Conservation (phyloP, 2,113 vertebrate species). For the Polypterus senegalus region DNA sequence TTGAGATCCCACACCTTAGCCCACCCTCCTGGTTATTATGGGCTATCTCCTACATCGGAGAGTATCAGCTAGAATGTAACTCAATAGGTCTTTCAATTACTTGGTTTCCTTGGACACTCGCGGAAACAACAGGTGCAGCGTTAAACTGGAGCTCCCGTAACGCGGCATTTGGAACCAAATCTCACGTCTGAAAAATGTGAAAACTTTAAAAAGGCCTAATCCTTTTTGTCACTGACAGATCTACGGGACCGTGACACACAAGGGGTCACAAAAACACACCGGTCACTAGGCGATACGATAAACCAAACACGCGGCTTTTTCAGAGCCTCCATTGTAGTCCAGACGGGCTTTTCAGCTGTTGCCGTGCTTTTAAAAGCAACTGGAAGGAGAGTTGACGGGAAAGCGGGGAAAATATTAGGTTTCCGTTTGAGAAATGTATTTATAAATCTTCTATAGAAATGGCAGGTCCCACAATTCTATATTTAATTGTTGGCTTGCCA, state of each 20-base stretch:
- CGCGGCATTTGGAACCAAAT: slow-evolving; percentile 26
- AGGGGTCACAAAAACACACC: slow-evolving; percentile 1
- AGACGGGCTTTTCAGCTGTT: slow-evolving; percentile 4
- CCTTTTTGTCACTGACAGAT: slow-evolving; percentile 20
- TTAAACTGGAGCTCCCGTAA: slow-evolving; percentile 35
- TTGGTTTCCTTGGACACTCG: slow-evolving; percentile 43
- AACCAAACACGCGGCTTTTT: slow-evolving; percentile 5
- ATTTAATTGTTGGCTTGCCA: too few species aligned
- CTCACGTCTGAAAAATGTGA: slow-evolving; percentile 30
- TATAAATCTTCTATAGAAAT: too few species aligned
- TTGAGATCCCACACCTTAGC: neutral
- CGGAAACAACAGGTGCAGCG: slow-evolving; percentile 58
- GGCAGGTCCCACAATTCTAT: too few species aligned
- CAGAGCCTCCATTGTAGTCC: slow-evolving; percentile 1
- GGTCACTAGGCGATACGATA: slow-evolving; percentile 15
- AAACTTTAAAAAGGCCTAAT: slow-evolving; percentile 28
- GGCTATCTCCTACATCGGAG: slow-evolving; percentile 20
- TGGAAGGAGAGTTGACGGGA: neutral
- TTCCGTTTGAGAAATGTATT: neutral
- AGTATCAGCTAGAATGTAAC: slow-evolving; percentile 36
- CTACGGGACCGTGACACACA: slow-evolving; percentile 14
- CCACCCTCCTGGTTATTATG: slow-evolving; percentile 23
- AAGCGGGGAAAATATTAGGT: too few species aligned
- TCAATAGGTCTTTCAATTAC: slow-evolving; percentile 39
- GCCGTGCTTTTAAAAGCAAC: neutral